Evolutionary conservation across 2,888 invertebrate genomes (phyloP).

Genomic region (Drosophila birchii): DNA sequence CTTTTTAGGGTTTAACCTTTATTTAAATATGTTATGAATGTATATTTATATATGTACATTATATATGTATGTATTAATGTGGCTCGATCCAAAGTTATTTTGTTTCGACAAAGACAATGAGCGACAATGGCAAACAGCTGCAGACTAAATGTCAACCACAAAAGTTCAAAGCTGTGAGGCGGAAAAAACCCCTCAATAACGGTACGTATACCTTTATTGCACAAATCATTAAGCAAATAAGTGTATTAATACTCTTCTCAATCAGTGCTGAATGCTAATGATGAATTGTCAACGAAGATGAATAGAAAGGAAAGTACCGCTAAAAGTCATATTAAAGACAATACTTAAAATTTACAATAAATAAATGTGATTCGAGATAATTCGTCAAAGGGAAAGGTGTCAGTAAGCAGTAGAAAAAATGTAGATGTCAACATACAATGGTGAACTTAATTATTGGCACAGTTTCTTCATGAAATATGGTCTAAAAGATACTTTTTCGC

Average conservation of each 20-base stretch:
- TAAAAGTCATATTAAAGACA: slow-evolving; percentile 49
- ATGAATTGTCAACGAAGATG: slow-evolving; percentile 24
- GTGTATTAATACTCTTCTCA: slow-evolving; percentile 3
- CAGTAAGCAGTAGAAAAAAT: no score
- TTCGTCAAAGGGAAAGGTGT: no score
- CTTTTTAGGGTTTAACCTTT: neutral
- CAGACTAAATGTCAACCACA: slow-evolving; percentile 58
- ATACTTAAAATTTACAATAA: slow-evolving; percentile 52
- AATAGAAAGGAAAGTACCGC: neutral
- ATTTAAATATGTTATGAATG: neutral
- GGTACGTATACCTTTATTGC: slow-evolving; percentile 52
- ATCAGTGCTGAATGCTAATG: slow-evolving; percentile 22
- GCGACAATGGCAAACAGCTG: slow-evolving; percentile 27
- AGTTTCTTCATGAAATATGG: no score
- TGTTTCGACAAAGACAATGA: slow-evolving; percentile 19
- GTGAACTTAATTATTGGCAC: no score
- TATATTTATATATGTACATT: slow-evolving; percentile 7
- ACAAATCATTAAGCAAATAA: slow-evolving; percentile 32
- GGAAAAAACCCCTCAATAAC: slow-evolving; percentile 55
- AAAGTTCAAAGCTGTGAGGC: slow-evolving; percentile 55
- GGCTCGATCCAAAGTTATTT: slow-evolving; percentile 45
- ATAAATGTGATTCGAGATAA: no score
- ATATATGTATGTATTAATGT: neutral
- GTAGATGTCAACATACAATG: no score
- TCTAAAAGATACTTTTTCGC: no score